Percentiles rank a stretch among this genome's conserved stretches.
These are phyloP conservation scores for Lasioglossum vierecki DNA, from an alignment of 2,888 invertebrate species.

Conservation along the genomic window DNA sequence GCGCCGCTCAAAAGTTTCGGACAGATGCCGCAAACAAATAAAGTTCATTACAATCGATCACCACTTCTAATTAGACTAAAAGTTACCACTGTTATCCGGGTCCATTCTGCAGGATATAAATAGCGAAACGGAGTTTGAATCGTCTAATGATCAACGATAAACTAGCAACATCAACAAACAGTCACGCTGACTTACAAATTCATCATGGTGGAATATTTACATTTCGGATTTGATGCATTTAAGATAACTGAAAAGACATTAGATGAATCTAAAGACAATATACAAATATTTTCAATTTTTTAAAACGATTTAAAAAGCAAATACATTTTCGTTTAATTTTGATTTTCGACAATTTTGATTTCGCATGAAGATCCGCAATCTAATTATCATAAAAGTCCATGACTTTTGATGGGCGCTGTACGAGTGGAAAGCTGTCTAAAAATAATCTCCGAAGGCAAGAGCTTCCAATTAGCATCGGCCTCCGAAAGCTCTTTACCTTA, in stretches of 20 bases:
- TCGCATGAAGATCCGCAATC: neutral
- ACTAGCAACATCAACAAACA: too few relatives aligned
- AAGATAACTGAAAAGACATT: neutral
- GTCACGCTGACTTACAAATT: too few relatives aligned
- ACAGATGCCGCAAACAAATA: too few relatives aligned
- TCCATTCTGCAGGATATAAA: neutral
- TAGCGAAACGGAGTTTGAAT: neutral
- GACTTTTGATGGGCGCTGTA: neutral
- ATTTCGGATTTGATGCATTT: too few relatives aligned
- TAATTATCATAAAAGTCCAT: neutral
- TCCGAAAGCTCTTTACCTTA: neutral
- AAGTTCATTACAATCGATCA: too few relatives aligned
- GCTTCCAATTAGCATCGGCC: neutral
- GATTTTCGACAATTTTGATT: too few relatives aligned
- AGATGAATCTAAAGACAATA: neutral
- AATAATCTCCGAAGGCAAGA: neutral
- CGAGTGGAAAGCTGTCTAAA: conserved; percentile 4
- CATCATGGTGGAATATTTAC: too few relatives aligned
- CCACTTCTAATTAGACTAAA: neutral
- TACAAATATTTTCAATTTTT: neutral
- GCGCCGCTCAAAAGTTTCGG: neutral
- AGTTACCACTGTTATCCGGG: neutral
- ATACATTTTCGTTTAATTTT: neutral
- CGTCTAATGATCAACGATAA: too few relatives aligned
- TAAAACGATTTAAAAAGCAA: neutral